phyloP scores from a whole-genome alignment of 1,140 invertebrate species.

The Rhyacophila brunnea region DNA sequence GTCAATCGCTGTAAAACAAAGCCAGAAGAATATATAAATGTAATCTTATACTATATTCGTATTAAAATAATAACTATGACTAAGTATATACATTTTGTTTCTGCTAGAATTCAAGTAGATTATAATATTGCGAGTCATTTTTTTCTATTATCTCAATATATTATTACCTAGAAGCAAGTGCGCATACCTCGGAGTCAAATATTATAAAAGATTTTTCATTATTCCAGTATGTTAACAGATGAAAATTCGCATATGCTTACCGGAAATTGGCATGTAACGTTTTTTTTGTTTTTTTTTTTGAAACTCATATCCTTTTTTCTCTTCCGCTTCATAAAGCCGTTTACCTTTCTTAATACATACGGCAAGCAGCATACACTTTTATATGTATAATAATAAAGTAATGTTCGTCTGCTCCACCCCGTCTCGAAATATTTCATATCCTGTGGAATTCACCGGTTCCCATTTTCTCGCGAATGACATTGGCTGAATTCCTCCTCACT shows the following conservation, averaged over 20 bases:
- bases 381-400: constrained; percentile 12
- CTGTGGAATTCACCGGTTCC: constrained; percentile 31
- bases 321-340: neutral
- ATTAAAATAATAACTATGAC: no score
- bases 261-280: constrained; percentile 1
- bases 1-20: no score
- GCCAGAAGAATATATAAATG: no score
- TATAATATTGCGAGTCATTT: no score
- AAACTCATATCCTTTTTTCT: neutral
- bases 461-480: constrained; percentile 18
- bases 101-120: no score
- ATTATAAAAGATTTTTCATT: no score
- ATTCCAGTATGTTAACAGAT: no score
- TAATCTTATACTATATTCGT: no score
- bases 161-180: no score
- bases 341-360: neutral
- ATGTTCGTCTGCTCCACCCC: constrained; percentile 4
- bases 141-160: no score
- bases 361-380: neutral
- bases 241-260: neutral
- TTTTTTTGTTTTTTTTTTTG: neutral
- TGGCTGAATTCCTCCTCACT: constrained; percentile 23
- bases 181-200: no score
- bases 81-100: no score
- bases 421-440: constrained; percentile 34